Evolutionary conservation across 2,888 invertebrate species (phyloP), one percentile per base, ranked within the genome.

Genomic region (Caenorhabditis zanzibari): DNA sequence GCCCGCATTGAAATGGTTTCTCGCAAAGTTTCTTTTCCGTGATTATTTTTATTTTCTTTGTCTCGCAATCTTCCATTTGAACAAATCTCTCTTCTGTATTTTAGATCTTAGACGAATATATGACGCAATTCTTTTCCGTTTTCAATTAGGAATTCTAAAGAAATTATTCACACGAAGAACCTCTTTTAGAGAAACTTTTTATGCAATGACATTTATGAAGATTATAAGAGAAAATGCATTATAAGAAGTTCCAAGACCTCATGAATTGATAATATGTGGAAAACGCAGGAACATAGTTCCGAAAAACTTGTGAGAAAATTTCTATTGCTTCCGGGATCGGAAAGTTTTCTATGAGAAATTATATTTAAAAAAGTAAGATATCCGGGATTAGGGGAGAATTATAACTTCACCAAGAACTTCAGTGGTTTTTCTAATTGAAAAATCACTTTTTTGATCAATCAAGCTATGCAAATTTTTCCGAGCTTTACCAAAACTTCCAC

Each of bases 11-110:
- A 61, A 47, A 61, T 44, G 26, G 41, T 63, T 54, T 61, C 64
- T 56, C 49, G 38, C 77, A 77, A 63, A 77, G 63, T 79, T 47
- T 56, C 64, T 9, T 63, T 35, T 71, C 14, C 41, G 59, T 12
- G 54, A 63, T 22, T 44, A 63, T 47, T 35, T 72, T 58, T 10
- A 41, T 59, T 71, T 47, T 35, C 28, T 47, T 24, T 64, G 58
- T 44, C 58, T 41, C 12, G 12, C 2, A 38, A 38, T 12, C 12
- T 69, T 22, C 10, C 38, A 26, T 56, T 54, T 35, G n/a, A n/a
- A n/a, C n/a, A n/a, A n/a, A n/a, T n/a, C n/a, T n/a, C n/a, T n/a
- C n/a, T n/a, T n/a, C n/a, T n/a, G n/a, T n/a, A n/a, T 54, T 12
- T 52, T 35, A 19, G 19, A 9, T 14, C 52, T 56, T 38, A 44